These are phyloP conservation scores for Sorex araneus DNA, from an alignment of 2,113 vertebrate genomes.

Conservation along the genomic window DNA sequence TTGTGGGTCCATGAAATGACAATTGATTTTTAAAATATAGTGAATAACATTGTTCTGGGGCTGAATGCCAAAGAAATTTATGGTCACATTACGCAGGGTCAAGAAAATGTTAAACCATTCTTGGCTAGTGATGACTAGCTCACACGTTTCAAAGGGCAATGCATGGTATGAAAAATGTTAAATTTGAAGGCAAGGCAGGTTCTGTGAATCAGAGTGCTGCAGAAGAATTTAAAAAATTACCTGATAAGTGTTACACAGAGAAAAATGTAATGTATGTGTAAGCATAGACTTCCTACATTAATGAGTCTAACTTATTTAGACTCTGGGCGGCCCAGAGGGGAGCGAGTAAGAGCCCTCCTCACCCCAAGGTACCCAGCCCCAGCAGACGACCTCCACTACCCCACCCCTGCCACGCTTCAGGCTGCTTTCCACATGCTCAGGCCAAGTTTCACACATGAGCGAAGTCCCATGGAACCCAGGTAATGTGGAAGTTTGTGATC, in stretches of 20 bases:
- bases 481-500: too few species aligned
- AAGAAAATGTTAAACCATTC: neutral
- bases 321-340: too few species aligned
- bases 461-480: too few species aligned
- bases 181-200: neutral
- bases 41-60: neutral
- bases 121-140: neutral
- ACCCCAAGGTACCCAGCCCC: too few species aligned
- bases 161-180: neutral
- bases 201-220: neutral
- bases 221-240: conserved; percentile 4
- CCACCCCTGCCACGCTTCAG: too few species aligned
- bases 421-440: too few species aligned
- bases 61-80: conserved; percentile 16
- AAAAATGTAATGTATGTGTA: neutral
- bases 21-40: neutral
- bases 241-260: neutral
- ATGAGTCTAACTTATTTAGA: neutral
- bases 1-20: neutral
- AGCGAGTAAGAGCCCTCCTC: too few species aligned
- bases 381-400: too few species aligned
- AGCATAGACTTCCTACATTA: neutral
- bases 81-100: neutral
- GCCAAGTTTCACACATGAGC: too few species aligned
- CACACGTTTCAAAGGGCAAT: neutral